Evolutionary conservation across 2,797 vertebrate genomes (phyloP), one percentile per base, ranked within the genome.

Genomic region (Phoebastria nigripes): DNA sequence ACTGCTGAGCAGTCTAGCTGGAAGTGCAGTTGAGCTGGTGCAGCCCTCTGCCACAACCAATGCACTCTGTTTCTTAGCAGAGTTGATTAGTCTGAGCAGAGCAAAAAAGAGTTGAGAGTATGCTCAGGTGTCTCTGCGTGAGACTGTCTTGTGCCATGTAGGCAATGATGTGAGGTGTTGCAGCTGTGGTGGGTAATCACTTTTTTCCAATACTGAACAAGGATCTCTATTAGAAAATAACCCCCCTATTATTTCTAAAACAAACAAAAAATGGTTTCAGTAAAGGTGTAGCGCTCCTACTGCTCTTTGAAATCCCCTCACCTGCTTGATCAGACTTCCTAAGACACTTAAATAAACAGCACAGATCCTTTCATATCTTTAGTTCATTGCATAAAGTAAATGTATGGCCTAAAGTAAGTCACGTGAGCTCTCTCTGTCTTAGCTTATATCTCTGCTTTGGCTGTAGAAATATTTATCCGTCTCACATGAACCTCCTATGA

Each of bases 401-500:
- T 81, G 11, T 54, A 41, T 91, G 55, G 58, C 51, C 55, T 31
- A 26, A 28, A 89, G 24, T 54, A 85, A 82, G 74, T 94, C 63
- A 78, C 7, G 26, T 76, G 62, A 91, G 44, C 18, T 67, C 37
- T 87, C 37, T 47, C 33, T 90, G 35, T 52, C 41, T 92, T 86
- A 69, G 52, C 33, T 91, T 96, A 3, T 85, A 39, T 61, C 37
- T 89, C 33, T 95, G 47, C 82, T 94, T 90, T 90, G 67, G 44
- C 86, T 54, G 9, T 77, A 82, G 81, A 87, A 95, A 47, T 92
- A 65, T 47, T 85, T 91, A 42, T 29, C 51, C 5, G 10, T 90
- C 73, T 94, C 89, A 79, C 18, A 44, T 61, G 74, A 91, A 87
- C 82, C 39, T 78, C 46, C 88, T 88, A 87, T 92, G 84, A 76